Evolutionary conservation across 1,140 invertebrate genomes (phyloP).

Genomic region (Agrilus planipennis): DNA sequence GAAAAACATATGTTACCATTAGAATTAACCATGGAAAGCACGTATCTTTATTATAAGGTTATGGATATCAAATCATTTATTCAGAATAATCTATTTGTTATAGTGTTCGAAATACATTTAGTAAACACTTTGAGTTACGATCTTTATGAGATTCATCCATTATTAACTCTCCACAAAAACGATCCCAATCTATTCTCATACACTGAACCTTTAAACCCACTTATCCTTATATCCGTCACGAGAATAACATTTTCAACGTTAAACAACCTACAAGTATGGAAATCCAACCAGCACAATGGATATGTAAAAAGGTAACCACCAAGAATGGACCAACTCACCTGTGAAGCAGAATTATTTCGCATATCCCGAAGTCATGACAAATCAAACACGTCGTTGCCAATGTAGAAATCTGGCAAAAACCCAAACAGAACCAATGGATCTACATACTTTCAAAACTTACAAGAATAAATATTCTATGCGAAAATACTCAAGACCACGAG

Average conservation of each 20-base stretch:
- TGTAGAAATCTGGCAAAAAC: too few species aligned
- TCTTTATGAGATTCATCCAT: too few species aligned
- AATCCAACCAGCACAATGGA: not conserved
- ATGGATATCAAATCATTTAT: not conserved
- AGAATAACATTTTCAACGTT: not conserved
- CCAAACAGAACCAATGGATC: too few species aligned
- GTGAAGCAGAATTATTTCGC: not conserved
- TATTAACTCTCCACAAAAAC: not conserved
- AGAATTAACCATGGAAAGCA: too few species aligned
- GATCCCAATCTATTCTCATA: not conserved
- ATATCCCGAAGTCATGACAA: too few species aligned
- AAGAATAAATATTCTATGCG: too few species aligned
- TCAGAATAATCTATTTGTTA: not conserved
- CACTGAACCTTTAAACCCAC: not conserved
- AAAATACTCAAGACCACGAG: too few species aligned
- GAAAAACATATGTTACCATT: too few species aligned
- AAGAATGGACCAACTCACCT: not conserved
- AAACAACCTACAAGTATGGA: not conserved
- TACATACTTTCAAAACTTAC: too few species aligned
- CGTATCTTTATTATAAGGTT: not conserved
- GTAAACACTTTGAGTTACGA: too few species aligned
- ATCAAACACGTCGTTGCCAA: too few species aligned
- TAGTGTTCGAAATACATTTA: not conserved
- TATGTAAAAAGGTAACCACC: not conserved
- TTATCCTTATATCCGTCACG: not conserved